Percentiles rank a stretch among this genome's conserved stretches.
Conservation (phyloP, 2,797 vertebrate genomes). For the Hypotaenidia philippensis region DNA sequence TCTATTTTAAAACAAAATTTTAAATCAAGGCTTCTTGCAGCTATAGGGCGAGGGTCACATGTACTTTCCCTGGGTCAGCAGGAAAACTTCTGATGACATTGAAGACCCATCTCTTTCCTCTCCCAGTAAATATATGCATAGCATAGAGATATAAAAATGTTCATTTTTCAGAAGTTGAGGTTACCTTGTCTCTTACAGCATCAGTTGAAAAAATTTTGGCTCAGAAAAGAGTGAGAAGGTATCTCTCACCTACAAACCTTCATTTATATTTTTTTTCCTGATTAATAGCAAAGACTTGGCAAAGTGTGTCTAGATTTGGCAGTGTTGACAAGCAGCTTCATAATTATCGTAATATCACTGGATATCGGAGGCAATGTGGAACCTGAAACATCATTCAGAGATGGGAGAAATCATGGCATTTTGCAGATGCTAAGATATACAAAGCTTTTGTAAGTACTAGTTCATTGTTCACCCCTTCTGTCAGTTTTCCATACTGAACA, state of each 20-base stretch:
- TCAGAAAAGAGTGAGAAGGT: not conserved
- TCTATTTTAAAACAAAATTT: conserved; percentile 49
- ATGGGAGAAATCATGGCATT: not conserved
- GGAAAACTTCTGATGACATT: not conserved
- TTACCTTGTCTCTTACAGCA: not conserved
- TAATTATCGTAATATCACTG: not conserved
- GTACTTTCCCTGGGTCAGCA: not conserved
- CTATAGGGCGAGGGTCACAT: not conserved
- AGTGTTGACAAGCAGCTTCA: not conserved
- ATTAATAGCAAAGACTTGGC: not conserved
- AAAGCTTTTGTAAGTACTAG: not conserved
- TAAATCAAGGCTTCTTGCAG: conserved; percentile 32
- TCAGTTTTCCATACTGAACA: not conserved
- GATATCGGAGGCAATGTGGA: not conserved
- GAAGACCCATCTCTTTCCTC: not conserved
- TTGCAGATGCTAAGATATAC: not conserved
- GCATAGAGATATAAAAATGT: not conserved
- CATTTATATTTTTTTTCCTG: not conserved
- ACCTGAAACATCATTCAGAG: not conserved
- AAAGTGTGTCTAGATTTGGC: not conserved
- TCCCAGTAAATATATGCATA: not conserved
- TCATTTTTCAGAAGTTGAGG: not conserved
- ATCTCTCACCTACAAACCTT: not conserved
- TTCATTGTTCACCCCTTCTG: not conserved
- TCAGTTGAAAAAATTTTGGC: not conserved